These are phyloP conservation scores for Magallana nippona DNA, from an alignment of 2,888 invertebrate species.

Conservation along the genomic window DNA sequence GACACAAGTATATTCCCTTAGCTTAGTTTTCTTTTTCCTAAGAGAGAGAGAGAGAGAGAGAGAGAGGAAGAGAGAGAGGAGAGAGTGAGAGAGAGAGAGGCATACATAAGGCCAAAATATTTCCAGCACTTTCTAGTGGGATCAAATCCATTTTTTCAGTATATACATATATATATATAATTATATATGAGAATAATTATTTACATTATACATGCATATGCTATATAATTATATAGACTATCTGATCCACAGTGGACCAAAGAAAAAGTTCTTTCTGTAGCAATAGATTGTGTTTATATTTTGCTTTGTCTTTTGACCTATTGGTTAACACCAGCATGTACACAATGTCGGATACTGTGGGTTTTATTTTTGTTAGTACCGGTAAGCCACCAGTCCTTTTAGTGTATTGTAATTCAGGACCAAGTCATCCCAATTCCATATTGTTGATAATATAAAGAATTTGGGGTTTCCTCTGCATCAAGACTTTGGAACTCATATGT, in stretches of 20 bases:
- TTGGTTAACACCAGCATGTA: neutral
- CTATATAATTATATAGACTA: too few species aligned
- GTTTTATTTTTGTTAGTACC: neutral
- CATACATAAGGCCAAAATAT: neutral
- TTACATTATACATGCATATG: neutral
- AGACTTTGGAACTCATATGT: too few species aligned
- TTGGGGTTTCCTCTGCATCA: too few species aligned
- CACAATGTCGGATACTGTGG: neutral
- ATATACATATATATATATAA: neutral
- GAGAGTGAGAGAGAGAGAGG: too few species aligned
- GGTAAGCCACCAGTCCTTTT: too few species aligned
- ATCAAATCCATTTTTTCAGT: neutral
- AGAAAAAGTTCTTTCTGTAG: neutral
- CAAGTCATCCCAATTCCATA: too few species aligned
- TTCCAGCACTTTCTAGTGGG: neutral
- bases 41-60: too few species aligned
- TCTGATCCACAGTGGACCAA: conserved; percentile 19
- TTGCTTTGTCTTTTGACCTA: neutral
- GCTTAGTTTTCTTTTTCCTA: too few species aligned
- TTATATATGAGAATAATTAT: neutral
- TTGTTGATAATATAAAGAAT: too few species aligned
- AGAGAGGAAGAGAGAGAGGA: too few species aligned
- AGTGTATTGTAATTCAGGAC: too few species aligned
- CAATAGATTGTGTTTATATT: neutral
- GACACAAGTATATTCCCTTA: too few species aligned